These are phyloP conservation scores for Symphodus melops DNA, from an alignment of 2,113 vertebrate species.

Conservation along the genomic window DNA sequence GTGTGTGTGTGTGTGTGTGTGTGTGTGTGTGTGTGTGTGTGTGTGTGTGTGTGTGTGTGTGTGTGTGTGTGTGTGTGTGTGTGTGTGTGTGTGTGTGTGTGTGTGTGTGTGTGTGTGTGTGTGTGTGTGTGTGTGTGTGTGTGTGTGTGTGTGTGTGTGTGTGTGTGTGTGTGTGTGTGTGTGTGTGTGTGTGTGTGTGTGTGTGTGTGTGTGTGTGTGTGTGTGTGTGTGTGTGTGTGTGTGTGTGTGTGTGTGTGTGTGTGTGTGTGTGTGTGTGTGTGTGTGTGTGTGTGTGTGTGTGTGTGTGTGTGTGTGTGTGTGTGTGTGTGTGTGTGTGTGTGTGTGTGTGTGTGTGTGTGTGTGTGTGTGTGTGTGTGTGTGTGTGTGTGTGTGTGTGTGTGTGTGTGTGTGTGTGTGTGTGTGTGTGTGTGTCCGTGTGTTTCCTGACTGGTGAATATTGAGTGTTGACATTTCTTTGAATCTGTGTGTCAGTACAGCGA, in stretches of 20 bases:
- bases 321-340: background rate
- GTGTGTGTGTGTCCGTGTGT: background rate
- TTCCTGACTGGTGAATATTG: slow-evolving; percentile 41
- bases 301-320: background rate
- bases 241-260: background rate
- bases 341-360: background rate
- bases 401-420: background rate
- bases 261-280: background rate
- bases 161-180: background rate
- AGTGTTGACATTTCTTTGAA: slow-evolving; percentile 55
- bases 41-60: background rate
- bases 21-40: background rate
- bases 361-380: background rate
- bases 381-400: background rate
- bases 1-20: background rate
- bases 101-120: background rate
- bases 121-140: background rate
- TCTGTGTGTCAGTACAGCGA: slow-evolving; percentile 17
- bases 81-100: background rate
- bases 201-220: background rate
- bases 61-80: background rate
- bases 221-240: background rate
- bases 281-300: background rate
- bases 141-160: background rate
- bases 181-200: background rate